Evolutionary conservation across 2,113 vertebrate species (phyloP), one percentile per base, ranked within the genome.

Genomic region (Ptilonorhynchus violaceus): DNA sequence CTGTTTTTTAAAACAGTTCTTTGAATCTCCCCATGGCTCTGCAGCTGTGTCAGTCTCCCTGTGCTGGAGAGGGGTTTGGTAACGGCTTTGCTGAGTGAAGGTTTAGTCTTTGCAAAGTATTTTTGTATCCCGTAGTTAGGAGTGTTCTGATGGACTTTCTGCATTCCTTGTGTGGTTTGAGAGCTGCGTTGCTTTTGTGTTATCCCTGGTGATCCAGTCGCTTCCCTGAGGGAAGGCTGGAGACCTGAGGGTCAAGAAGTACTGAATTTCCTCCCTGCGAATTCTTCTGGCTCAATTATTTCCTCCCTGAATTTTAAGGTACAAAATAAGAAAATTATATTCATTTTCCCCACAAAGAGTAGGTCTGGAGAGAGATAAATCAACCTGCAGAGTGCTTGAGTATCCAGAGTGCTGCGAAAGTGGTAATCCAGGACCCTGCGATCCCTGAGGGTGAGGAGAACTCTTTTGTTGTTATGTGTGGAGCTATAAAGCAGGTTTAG

Each of bases 91-190:
- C 91, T 89, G 93, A 89, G 93, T 49, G 75, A 59, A 50, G 44
- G 83, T 87, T 92, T 88, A n/a, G n/a, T 90, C 60, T 88, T 92
- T 80, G 63, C 58, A 27, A 76, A 82, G 53, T 73, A 59, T 68
- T 93, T 91, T 78, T 92, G 50, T 76, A 37, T 27, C 8, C 33
- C 2, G 13, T 90, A 37, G 59, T 67, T 91, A 78, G 41, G 67
- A 78, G 86, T 79, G 87, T 85, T 87, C 56, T 31, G 67, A 14
- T 73, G 88, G 85, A 60, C 84, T 78, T 76, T 46, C 27, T 53
- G 42, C 66, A 79, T 30, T 75, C 74, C 12, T 31, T 30, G 25
- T 11, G 7, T 9, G 58, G 69, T 85, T 96, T 56, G 88, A 23
- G 30, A 50, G 15, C 50, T 55, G 3, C 30, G 1, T 78, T 46